These are phyloP conservation scores for Boloria selene DNA, from an alignment of 2,888 invertebrate species.

Conservation along the genomic window DNA sequence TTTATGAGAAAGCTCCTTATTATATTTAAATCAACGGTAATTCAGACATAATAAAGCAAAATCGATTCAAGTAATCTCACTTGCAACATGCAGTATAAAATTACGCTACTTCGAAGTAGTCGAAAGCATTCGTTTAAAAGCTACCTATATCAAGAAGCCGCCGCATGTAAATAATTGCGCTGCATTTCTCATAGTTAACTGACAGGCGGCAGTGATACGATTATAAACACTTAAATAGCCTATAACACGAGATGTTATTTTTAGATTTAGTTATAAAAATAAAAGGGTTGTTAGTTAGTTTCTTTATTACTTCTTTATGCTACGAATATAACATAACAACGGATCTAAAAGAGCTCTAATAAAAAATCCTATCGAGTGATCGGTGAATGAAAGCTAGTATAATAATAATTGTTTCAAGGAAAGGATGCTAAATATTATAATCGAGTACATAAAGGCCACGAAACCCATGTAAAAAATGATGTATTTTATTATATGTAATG, in stretches of 20 bases:
- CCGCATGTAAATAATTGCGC: conserved; percentile 26
- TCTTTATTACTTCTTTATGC: too few relatives aligned
- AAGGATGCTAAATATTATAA: too few relatives aligned
- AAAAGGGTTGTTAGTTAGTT: background rate
- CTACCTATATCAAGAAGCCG: conserved; percentile 31
- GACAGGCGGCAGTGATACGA: conserved; percentile 27
- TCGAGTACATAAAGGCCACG: too few relatives aligned
- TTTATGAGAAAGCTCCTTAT: too few relatives aligned
- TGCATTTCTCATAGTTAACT: conserved; percentile 23
- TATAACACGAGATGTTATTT: background rate
- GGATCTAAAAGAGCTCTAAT: too few relatives aligned
- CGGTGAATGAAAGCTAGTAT: too few relatives aligned
- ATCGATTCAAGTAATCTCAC: conserved; percentile 15
- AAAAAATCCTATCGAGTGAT: too few relatives aligned
- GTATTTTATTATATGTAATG: too few relatives aligned
- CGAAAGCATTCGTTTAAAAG: conserved; percentile 31
- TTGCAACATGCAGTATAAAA: conserved; percentile 23
- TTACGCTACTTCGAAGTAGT: conserved; percentile 25
- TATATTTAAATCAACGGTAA: background rate
- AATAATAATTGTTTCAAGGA: too few relatives aligned
- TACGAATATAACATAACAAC: too few relatives aligned
- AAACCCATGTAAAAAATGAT: too few relatives aligned
- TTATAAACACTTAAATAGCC: conserved; percentile 17
- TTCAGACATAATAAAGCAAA: background rate
- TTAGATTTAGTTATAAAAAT: background rate